Evolutionary conservation across 2,797 vertebrate genomes (phyloP).

Genomic region (Glossophaga mutica): DNA sequence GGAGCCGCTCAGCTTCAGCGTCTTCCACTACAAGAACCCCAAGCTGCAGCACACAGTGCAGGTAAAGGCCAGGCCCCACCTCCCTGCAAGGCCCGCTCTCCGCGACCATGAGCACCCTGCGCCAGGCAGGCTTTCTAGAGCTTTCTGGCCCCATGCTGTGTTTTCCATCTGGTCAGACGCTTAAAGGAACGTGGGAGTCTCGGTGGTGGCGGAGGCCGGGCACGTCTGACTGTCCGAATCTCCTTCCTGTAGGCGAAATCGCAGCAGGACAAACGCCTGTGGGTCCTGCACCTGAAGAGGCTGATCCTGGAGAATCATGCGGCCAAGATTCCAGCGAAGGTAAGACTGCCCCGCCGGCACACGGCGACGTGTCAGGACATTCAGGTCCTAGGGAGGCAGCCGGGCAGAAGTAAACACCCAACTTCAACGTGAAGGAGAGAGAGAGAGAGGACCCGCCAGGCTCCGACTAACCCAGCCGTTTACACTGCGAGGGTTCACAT

Average conservation of each 20-base stretch:
- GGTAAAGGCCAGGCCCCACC: slow-evolving; percentile 80
- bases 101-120: fast-evolving
- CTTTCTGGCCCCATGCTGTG: fast-evolving
- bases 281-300: slow-evolving; percentile 97
- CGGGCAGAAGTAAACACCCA: background rate
- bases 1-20: slow-evolving; percentile 96
- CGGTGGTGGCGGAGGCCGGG: fast-evolving
- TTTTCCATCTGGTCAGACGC: background rate
- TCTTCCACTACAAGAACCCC: slow-evolving; percentile 99
- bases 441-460: fast-evolving
- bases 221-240: background rate
- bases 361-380: background rate
- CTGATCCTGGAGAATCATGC: slow-evolving; percentile 99
- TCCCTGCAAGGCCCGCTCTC: background rate
- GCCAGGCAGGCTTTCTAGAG: background rate
- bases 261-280: slow-evolving; percentile 96
- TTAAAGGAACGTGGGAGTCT: fast-evolving
- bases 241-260: slow-evolving; percentile 90
- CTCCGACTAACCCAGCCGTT: no score
- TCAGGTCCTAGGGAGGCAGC: background rate
- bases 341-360: slow-evolving; percentile 67
- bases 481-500: background rate
- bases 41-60: slow-evolving; percentile 99
- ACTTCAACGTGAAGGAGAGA: background rate
- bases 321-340: slow-evolving; percentile 98